Conservation (phyloP, 2,797 vertebrate species). For the Acrossocheilus fasciatus region DNA sequence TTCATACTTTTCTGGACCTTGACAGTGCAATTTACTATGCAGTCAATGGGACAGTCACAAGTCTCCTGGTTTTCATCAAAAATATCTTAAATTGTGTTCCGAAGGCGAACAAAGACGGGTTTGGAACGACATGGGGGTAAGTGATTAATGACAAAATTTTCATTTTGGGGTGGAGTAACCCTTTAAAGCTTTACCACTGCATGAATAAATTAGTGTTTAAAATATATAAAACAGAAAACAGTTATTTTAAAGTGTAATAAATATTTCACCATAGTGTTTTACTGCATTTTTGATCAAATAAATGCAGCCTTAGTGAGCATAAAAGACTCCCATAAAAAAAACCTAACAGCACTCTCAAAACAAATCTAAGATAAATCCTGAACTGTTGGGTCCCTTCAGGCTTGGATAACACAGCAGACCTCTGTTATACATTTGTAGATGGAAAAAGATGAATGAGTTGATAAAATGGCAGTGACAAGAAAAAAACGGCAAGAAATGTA, state of each 20-base stretch:
- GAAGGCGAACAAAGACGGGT: no score
- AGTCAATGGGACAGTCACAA: no score
- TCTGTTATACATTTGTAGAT: conserved; percentile 5
- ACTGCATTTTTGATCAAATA: not conserved
- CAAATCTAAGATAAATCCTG: not conserved
- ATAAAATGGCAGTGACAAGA: conserved; percentile 1
- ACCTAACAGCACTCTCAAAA: not conserved
- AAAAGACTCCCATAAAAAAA: not conserved
- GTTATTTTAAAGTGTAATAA: not conserved
- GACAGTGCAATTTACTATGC: no score
- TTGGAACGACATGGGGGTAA: no score
- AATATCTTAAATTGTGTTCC: no score
- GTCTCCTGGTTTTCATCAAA: no score
- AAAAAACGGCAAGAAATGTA: conserved; percentile 9
- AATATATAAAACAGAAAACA: not conserved
- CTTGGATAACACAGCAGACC: conserved; percentile 8
- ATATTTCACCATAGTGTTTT: not conserved
- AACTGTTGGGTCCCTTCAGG: not conserved
- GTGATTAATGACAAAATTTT: no score
- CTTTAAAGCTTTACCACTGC: not conserved
- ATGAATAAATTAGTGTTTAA: not conserved
- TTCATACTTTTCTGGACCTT: no score
- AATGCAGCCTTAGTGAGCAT: not conserved
- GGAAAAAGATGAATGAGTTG: not conserved
- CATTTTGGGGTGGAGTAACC: no score